phyloP scores from a whole-genome alignment of 2,888 invertebrate species.

The Tridacna gigas region DNA sequence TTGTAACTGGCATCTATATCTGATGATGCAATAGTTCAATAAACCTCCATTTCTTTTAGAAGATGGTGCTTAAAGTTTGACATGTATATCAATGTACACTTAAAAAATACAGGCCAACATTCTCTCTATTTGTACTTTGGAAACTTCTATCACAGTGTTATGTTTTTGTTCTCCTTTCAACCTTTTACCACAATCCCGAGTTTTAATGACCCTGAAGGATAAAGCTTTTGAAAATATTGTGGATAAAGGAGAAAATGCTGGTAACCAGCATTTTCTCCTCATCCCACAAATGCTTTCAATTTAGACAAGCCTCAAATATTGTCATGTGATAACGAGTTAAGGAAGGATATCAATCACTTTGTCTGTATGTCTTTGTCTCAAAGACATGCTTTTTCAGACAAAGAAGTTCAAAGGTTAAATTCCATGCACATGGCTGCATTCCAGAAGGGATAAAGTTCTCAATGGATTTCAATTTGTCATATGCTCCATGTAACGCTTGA shows the following conservation, averaged over 20 bases:
- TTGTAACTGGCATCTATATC: no score
- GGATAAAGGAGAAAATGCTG: neutral
- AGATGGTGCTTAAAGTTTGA: no score
- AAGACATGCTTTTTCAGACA: neutral
- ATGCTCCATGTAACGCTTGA: neutral
- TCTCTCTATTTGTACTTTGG: no score
- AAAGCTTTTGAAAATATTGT: neutral
- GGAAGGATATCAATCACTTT: neutral
- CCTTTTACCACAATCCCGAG: neutral
- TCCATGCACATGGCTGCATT: constrained; percentile 1
- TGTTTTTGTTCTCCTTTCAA: neutral
- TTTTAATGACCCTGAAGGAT: neutral
- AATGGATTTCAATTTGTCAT: constrained; percentile 7
- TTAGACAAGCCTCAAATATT: neutral
- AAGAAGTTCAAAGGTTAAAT: constrained; percentile 17
- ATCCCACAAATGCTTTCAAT: neutral
- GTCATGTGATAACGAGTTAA: neutral
- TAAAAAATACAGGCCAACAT: no score
- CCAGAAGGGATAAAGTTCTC: constrained; percentile 2
- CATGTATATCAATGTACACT: no score
- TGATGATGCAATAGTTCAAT: no score
- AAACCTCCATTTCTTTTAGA: no score
- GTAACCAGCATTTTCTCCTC: neutral
- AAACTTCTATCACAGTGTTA: neutral
- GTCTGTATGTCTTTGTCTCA: neutral